A percentile compares a stretch with the other conserved stretches of the same genome.
Evolutionary conservation across 1,140 invertebrate genomes (phyloP).

Genomic region (Cydia fagiglandana): DNA sequence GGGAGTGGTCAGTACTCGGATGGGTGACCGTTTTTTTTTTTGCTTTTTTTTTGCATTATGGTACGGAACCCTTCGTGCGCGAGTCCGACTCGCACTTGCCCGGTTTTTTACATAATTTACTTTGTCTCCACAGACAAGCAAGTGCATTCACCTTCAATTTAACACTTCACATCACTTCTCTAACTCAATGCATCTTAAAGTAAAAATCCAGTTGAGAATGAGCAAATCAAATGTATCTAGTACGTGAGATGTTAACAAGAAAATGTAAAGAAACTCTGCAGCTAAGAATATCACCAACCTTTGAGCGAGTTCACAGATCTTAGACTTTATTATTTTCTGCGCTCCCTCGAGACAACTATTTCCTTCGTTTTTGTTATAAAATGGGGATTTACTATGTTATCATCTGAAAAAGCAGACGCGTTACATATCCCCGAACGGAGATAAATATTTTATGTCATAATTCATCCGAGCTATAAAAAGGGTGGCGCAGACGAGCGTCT

Average conservation of each 20-base stretch:
- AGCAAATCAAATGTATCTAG: neutral
- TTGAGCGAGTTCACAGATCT: constrained; percentile 17
- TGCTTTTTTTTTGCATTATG: too few species aligned
- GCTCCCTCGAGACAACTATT: constrained; percentile 20
- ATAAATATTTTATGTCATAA: constrained; percentile 74
- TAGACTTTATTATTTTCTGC: constrained; percentile 36
- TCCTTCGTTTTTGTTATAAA: constrained; percentile 51
- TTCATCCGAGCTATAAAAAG: constrained; percentile 67
- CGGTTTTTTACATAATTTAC: too few species aligned
- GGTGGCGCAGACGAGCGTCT: constrained; percentile 46
- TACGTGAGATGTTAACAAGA: constrained; percentile 15
- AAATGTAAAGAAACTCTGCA: constrained; percentile 9
- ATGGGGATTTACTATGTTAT: constrained; percentile 55
- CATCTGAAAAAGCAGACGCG: constrained; percentile 55
- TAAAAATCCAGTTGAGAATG: too few species aligned
- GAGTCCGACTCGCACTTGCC: too few species aligned
- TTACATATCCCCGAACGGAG: constrained; percentile 61
- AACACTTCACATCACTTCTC: too few species aligned
- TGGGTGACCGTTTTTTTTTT: too few species aligned
- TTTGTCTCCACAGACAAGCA: too few species aligned
- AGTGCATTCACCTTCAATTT: too few species aligned
- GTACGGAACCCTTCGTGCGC: too few species aligned
- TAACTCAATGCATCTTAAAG: too few species aligned
- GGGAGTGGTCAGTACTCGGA: too few species aligned
- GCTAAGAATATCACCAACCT: neutral